phyloP scores from a whole-genome alignment of 2,888 invertebrate species.

The Oxycera nigricornis region DNA sequence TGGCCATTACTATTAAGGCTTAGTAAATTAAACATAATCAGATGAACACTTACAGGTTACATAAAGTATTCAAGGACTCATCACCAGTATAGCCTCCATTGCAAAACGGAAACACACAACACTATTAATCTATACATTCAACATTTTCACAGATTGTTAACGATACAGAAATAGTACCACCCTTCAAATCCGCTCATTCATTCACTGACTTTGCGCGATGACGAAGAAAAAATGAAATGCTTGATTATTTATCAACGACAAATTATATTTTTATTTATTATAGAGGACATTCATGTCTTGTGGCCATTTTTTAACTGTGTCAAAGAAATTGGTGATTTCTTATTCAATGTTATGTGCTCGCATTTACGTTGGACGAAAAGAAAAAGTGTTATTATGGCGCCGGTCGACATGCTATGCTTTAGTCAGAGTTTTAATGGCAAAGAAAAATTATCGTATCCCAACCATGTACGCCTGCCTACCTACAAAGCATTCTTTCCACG shows the following conservation, averaged over 20 bases:
- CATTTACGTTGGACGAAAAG: not conserved
- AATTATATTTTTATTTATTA: conserved; percentile 29
- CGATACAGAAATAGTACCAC: not conserved
- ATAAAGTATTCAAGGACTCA: no score
- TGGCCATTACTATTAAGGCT: no score
- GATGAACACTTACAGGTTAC: no score
- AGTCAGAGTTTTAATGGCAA: not conserved
- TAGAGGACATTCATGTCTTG: not conserved
- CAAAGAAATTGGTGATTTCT: conserved; percentile 20
- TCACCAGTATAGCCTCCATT: no score
- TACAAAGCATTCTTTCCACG: not conserved
- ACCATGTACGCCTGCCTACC: no score
- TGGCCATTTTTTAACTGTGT: conserved; percentile 27
- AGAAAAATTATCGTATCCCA: not conserved
- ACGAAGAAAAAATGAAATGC: not conserved
- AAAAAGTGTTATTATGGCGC: not conserved
- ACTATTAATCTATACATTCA: not conserved
- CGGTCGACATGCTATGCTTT: not conserved
- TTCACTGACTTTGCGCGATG: not conserved
- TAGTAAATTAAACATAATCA: no score
- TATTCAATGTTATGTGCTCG: not conserved
- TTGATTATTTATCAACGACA: conserved; percentile 30
- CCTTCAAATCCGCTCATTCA: not conserved
- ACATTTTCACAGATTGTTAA: not conserved
- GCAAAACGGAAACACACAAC: not conserved